Evolutionary conservation across 2,888 invertebrate species (phyloP), one percentile per base, ranked within the genome.

Genomic region (Leptogaster cylindrica): DNA sequence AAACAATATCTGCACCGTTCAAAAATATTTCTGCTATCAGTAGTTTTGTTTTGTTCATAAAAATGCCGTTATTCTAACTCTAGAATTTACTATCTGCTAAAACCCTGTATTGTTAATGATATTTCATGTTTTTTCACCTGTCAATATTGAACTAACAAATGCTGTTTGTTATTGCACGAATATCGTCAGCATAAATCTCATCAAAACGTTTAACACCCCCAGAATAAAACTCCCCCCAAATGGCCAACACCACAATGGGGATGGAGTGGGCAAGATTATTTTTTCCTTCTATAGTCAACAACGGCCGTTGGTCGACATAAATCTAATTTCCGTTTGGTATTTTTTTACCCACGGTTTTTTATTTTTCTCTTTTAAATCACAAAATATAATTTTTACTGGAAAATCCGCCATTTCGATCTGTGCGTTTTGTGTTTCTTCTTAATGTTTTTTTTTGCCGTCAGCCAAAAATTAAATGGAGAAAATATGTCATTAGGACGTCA

Each of bases 271-370:
- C 23, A 46, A 46, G n/a, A 46, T 12, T 46, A 23, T 20, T 44
- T 44, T 46, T 20, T 16, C n/a, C n/a, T n/a, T n/a, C n/a, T n/a
- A n/a, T n/a, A n/a, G n/a, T n/a, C n/a, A n/a, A n/a, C n/a, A n/a
- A n/a, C n/a, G n/a, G n/a, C n/a, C n/a, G n/a, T 33, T 51, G 51
- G 41, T 55, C 52, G 66, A 52, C 66, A 66, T 66, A 66, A 66
- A 66, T 66, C 66, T 66, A 66, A 66, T 66, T 66, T 66, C 66
- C 66, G 52, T 52, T 66, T 33, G 52, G 39, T 55, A 66, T 52
- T 66, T 66, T n/a, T 66, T 66, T 66, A 52, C 51, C 39, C 44
- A 27, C 2, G 20, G n/a, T 39, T 39, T 41, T 33, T 48, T 41
- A 7, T 41, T 1, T 41, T 7, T 41, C 14, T 10, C 20, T 33